These are phyloP conservation scores for Trididemnum nubilum DNA, from an alignment of 23 tunicate species.

Conservation along the genomic window DNA sequence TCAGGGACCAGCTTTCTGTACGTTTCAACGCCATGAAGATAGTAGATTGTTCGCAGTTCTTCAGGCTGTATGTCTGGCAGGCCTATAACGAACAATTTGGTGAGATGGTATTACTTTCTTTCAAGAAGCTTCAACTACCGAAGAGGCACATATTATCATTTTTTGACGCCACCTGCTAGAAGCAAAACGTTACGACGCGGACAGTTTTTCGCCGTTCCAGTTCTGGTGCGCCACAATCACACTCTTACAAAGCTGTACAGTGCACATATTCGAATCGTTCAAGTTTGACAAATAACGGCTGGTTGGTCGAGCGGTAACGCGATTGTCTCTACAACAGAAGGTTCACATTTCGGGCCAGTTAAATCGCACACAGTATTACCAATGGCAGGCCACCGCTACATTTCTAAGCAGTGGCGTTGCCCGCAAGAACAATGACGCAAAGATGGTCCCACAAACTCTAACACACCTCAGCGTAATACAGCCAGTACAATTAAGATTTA, in stretches of 20 bases:
- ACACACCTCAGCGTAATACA: not conserved
- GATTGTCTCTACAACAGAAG: not conserved
- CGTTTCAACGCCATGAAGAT: slow-evolving; percentile 46
- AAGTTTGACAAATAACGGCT: not conserved
- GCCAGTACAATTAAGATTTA: not conserved
- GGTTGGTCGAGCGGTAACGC: not conserved
- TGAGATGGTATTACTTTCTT: too few relatives aligned
- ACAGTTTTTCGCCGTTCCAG: too few relatives aligned
- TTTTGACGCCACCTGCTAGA: too few relatives aligned
- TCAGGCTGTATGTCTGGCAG: slow-evolving; percentile 85
- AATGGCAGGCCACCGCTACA: not conserved
- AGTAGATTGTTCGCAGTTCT: slow-evolving; percentile 67
- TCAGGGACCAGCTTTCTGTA: slow-evolving; percentile 48
- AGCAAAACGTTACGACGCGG: too few relatives aligned
- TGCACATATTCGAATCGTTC: too few relatives aligned
- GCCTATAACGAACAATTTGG: slow-evolving; percentile 31
- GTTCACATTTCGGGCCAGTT: not conserved
- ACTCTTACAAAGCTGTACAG: too few relatives aligned
- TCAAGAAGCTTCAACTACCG: too few relatives aligned
- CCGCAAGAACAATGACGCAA: not conserved
- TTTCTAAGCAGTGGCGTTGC: not conserved
- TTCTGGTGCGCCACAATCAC: too few relatives aligned
- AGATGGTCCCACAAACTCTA: not conserved
- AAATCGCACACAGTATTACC: not conserved
- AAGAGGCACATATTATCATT: too few relatives aligned